Evolutionary conservation across 92 coral and sea anemone genomes (phyloP).

Genomic region (Actinernus sp.): DNA sequence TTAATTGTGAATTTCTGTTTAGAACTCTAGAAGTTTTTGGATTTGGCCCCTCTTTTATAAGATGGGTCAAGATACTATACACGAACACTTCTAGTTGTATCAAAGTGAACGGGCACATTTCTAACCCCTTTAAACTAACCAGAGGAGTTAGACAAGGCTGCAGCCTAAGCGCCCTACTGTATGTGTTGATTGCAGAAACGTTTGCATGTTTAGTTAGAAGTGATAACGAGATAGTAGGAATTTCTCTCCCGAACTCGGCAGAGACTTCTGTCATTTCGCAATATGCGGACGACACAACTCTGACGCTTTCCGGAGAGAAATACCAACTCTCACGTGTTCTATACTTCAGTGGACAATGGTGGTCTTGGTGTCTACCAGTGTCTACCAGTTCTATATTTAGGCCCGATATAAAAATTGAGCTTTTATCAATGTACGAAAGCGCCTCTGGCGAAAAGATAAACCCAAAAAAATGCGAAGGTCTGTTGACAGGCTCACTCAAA

Average conservation of each 20-base stretch:
- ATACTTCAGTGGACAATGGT: no score
- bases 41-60: constrained; percentile 33
- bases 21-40: constrained; percentile 7
- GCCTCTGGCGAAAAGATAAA: constrained; percentile 10
- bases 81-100: constrained; percentile 8
- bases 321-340: no score
- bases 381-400: no score
- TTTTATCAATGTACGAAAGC: background rate
- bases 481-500: background rate
- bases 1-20: constrained; percentile 11
- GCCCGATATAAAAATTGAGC: background rate
- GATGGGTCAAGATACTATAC: constrained; percentile 25
- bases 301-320: background rate
- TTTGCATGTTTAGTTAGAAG: no score
- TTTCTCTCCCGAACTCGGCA: background rate
- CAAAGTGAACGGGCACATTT: background rate
- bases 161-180: constrained; percentile 7
- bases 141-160: constrained; percentile 27
- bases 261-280: background rate
- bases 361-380: no score
- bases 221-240: background rate
- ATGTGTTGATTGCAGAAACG: constrained; percentile 7
- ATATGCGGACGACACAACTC: constrained; percentile 20
- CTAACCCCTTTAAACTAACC: background rate
- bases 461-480: constrained; percentile 11